Evolutionary conservation across 2,888 invertebrate species (phyloP), one percentile per base, ranked within the genome.

Genomic region (Lissonota sp.): DNA sequence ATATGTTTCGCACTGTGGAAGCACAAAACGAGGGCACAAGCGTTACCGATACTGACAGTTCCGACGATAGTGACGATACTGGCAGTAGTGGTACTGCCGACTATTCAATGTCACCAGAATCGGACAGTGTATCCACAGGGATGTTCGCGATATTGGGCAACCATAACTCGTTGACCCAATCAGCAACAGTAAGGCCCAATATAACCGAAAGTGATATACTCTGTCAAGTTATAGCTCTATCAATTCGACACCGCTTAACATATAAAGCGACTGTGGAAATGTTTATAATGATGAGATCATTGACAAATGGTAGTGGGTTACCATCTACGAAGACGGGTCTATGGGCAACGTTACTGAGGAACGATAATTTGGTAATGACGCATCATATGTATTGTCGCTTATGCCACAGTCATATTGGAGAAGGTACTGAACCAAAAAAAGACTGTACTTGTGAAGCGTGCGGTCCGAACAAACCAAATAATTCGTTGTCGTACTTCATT

Each of bases 181-280:
- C 10, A 10, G 58, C 39, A 39, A 58, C n/a, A 39, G 39, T 58
- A 39, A 58, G 39, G 39, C 39, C 10, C 58, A 58, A 58, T 58
- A n/a, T 58, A 40, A 39, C 39, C n/a, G 58, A 58, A 58, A 40
- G 58, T 40, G 58, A 58, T 12, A 58, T 58, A 58, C 40, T 58
- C n/a, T 40, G 39, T 40, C 7, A n/a, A 39, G 12, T 58, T 39
- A 58, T 58, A 40, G 40, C 58, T 39, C 39, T 58, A 58, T 58
- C 58, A 40, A 63, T 78, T 12, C 44, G 71, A 49, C 53, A 71
- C 60, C 16, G 40, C 57, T n/a, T 58, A 40, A 58, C 58, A 3
- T 58, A 58, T 39, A 5, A 58, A 58, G 12, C 58, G 10, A 58
- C 58, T 58, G 39, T 58, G 26, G 58, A 39, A 26, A 58, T 58